Evolutionary conservation across 2,888 invertebrate species (phyloP).

Genomic region (Epistrophe eligans): DNA sequence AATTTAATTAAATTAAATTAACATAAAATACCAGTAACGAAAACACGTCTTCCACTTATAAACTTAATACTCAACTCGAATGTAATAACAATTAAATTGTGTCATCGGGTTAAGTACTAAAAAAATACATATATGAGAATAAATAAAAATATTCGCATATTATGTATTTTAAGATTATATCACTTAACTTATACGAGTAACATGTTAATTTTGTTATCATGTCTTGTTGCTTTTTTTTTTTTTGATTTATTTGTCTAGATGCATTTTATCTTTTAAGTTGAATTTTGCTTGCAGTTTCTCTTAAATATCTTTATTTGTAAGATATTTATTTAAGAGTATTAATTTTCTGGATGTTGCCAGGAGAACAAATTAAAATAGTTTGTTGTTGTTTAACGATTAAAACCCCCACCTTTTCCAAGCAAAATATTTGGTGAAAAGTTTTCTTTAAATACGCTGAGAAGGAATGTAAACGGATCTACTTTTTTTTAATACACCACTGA

Average conservation of each 20-base stretch:
- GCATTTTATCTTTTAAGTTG: constrained; percentile 16
- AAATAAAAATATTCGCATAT: constrained; percentile 5
- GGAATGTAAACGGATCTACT: too few species aligned
- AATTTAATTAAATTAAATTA: constrained; percentile 1
- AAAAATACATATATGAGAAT: background rate
- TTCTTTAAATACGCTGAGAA: too few species aligned
- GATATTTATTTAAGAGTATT: too few species aligned
- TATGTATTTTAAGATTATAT: constrained; percentile 19
- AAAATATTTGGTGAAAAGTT: too few species aligned
- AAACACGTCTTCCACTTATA: constrained; percentile 55
- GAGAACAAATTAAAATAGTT: too few species aligned
- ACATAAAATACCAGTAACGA: constrained; percentile 32
- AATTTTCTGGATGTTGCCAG: too few species aligned
- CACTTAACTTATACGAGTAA: background rate
- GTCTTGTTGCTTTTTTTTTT: background rate
- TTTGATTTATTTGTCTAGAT: constrained; percentile 17
- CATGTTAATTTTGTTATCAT: constrained; percentile 24
- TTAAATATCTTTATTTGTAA: too few species aligned
- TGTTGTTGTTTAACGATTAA: too few species aligned
- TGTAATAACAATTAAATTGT: background rate
- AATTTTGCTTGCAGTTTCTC: background rate
- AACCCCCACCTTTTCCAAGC: too few species aligned
- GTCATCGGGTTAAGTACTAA: background rate
- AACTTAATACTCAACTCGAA: constrained; percentile 33
- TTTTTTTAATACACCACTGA: too few species aligned